Percentiles rank a stretch among this genome's conserved stretches.
phyloP scores from a whole-genome alignment of 1,140 invertebrate genomes.

The Trachymyrmex cornetzi region DNA sequence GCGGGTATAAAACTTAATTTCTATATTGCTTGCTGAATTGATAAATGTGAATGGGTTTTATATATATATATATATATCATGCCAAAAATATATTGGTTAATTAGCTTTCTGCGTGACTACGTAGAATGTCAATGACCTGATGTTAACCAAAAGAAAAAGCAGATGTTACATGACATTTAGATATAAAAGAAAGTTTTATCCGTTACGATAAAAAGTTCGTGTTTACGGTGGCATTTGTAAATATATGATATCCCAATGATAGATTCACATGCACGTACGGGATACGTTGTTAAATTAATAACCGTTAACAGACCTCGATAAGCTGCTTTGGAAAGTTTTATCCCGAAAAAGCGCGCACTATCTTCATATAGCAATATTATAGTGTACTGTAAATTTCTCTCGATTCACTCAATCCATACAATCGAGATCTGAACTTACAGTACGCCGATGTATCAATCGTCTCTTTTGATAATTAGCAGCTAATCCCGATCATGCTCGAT shows the following conservation, averaged over 20 bases:
- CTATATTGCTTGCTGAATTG: not conserved
- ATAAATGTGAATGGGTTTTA: not conserved
- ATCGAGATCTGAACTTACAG: constrained; percentile 40
- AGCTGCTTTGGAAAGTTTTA: not conserved
- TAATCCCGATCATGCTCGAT: not conserved
- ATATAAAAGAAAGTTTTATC: constrained; percentile 5
- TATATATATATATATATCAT: not conserved
- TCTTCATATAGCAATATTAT: constrained; percentile 14
- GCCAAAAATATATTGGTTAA: constrained; percentile 7
- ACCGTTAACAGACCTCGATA: constrained; percentile 24
- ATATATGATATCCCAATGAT: constrained; percentile 3
- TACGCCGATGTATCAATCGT: not conserved
- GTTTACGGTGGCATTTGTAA: constrained; percentile 6
- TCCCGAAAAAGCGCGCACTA: constrained; percentile 11
- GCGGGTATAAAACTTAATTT: constrained; percentile 13
- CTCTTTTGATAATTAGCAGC: not conserved
- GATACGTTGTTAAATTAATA: constrained; percentile 18
- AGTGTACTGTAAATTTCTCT: not conserved
- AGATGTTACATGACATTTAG: not conserved
- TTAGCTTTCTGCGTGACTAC: not conserved
- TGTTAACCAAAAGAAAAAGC: not conserved
- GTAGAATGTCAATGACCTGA: constrained; percentile 50
- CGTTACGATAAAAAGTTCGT: not conserved
- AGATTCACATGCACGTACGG: constrained; percentile 12
- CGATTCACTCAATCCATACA: not conserved